These are phyloP conservation scores for Patella ulyssiponensis DNA, from an alignment of 2,888 invertebrate genomes.

Conservation along the genomic window DNA sequence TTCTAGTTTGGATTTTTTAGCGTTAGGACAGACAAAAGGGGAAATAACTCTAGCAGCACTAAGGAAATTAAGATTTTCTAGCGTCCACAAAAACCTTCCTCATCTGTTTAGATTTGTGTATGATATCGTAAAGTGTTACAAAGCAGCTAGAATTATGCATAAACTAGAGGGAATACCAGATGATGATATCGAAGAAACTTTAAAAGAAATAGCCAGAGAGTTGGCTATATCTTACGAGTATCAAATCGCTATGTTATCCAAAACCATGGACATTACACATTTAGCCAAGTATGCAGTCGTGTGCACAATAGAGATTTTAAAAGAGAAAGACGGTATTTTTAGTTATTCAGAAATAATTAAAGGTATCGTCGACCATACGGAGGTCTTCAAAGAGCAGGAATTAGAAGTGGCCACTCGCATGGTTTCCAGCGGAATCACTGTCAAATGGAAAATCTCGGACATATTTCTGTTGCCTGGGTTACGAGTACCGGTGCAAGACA, in stretches of 20 bases:
- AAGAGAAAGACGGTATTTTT: slow-evolving; percentile 1
- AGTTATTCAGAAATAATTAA: slow-evolving; percentile 1
- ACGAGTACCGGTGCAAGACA: slow-evolving; percentile 6
- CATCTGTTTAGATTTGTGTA: background rate
- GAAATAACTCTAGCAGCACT: slow-evolving; percentile 6
- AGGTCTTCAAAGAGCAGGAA: background rate
- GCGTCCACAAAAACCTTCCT: background rate
- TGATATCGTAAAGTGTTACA: background rate
- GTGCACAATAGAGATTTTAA: background rate
- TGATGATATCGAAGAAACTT: background rate
- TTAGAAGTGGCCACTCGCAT: slow-evolving; percentile 5
- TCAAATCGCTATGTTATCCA: background rate
- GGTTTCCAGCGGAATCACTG: background rate
- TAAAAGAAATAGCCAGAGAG: background rate
- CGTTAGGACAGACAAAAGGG: background rate
- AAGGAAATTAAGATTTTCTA: background rate
- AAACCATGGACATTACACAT: background rate
- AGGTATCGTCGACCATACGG: background rate
- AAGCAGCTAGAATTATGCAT: background rate
- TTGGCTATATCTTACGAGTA: background rate
- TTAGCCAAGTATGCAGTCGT: background rate
- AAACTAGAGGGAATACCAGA: slow-evolving; percentile 1
- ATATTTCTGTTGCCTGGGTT: slow-evolving; percentile 2
- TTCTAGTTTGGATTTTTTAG: slow-evolving; percentile 8
- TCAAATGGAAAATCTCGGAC: slow-evolving; percentile 2